Conservation (phyloP, 2,888 invertebrate genomes). For the Odontocolon sp. region DNA sequence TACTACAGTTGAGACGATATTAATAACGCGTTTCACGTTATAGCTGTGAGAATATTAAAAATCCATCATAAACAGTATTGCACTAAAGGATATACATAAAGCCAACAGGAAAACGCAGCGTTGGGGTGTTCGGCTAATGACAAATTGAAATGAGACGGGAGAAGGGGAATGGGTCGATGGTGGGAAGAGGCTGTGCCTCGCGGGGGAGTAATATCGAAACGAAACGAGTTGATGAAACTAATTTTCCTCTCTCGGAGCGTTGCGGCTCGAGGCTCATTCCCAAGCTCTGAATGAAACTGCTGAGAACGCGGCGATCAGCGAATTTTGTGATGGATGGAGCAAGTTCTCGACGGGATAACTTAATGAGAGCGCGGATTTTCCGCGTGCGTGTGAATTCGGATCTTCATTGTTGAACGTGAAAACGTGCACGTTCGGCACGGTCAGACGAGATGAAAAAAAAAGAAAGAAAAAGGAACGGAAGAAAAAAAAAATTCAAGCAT, state of each 20-base stretch:
- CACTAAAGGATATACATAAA: slow-evolving; percentile 15
- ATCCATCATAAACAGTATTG: slow-evolving; percentile 49
- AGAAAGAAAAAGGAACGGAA: too few relatives aligned
- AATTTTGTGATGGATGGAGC: slow-evolving; percentile 68
- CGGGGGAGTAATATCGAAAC: slow-evolving; percentile 63
- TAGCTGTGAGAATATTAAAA: slow-evolving; percentile 43
- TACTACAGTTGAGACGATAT: slow-evolving; percentile 36
- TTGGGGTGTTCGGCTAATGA: slow-evolving; percentile 52
- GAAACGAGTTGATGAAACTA: slow-evolving; percentile 70
- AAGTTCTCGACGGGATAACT: slow-evolving; percentile 56
- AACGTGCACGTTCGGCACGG: background rate
- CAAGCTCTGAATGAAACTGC: slow-evolving; percentile 68
- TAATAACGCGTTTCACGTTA: slow-evolving; percentile 24
- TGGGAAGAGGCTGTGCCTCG: slow-evolving; percentile 38
- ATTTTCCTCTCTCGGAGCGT: slow-evolving; percentile 62
- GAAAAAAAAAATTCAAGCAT: too few relatives aligned
- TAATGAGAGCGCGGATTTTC: slow-evolving; percentile 51
- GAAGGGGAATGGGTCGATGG: background rate
- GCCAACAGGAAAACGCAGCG: slow-evolving; percentile 20
- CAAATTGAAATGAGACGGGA: slow-evolving; percentile 55
- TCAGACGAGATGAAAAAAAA: background rate
- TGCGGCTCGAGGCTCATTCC: slow-evolving; percentile 65
- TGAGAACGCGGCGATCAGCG: slow-evolving; percentile 72
- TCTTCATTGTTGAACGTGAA: slow-evolving; percentile 19
- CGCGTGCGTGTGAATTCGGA: slow-evolving; percentile 37